Percentiles rank a stretch among this genome's conserved stretches.
Evolutionary conservation across 2,888 invertebrate species (phyloP).

Genomic region (Lycophotia porphyrea): DNA sequence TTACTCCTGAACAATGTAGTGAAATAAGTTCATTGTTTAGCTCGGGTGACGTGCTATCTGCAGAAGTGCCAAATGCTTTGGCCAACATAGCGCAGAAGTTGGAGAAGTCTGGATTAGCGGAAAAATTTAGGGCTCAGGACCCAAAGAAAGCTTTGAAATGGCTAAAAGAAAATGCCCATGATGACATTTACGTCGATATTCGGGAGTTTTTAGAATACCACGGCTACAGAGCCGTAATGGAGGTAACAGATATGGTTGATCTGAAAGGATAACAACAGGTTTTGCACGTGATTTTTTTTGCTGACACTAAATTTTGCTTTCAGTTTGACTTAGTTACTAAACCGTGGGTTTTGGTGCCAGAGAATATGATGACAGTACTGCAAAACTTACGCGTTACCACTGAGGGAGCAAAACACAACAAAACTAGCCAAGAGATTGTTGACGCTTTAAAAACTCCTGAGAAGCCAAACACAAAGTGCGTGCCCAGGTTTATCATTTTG

Average conservation of each 20-base stretch:
- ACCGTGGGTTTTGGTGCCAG: conserved; percentile 92
- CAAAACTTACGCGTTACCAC: conserved; percentile 84
- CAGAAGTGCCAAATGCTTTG: conserved; percentile 92
- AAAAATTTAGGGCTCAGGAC: conserved; percentile 86
- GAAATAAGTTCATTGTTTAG: conserved; percentile 93
- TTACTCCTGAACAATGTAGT: conserved; percentile 91
- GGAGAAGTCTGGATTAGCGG: conserved; percentile 80
- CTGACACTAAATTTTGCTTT: conserved; percentile 37
- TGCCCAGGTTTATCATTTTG: background rate
- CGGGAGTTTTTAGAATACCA: conserved; percentile 91
- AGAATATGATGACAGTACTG: conserved; percentile 91
- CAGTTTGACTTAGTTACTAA: conserved; percentile 92
- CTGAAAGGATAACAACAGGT: background rate
- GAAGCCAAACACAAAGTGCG: conserved; percentile 84
- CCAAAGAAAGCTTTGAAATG: conserved; percentile 90
- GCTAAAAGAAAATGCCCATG: conserved; percentile 87
- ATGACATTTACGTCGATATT: conserved; percentile 84
- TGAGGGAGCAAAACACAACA: conserved; percentile 69
- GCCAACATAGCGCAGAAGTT: conserved; percentile 85
- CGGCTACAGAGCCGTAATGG: conserved; percentile 93
- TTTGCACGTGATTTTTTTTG: background rate
- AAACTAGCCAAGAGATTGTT: conserved; percentile 85
- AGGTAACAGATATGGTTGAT: conserved; percentile 81
- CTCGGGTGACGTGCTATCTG: conserved; percentile 93
- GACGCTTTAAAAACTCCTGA: conserved; percentile 87